Evolutionary conservation across 2,113 vertebrate genomes (phyloP), one percentile per base, ranked within the genome.

Genomic region (Irena cyanogastra): DNA sequence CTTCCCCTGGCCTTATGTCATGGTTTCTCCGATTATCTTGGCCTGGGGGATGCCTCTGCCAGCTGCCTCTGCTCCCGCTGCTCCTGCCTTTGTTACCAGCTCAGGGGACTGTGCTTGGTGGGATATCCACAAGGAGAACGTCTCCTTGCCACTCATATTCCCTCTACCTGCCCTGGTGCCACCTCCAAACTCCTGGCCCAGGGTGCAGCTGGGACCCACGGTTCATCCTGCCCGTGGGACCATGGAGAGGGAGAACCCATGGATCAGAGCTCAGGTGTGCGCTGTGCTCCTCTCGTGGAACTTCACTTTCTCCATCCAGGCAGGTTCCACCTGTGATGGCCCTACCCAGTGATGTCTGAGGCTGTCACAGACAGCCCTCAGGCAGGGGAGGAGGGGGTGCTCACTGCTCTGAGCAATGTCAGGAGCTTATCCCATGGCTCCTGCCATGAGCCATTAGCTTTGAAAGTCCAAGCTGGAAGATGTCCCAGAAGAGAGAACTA

Each of bases 161-260:
- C 39, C 44, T 47, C 49, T 14, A 4, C 37, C 39, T 66, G 31
- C 49, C 24, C 47, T 59, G 49, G 7, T 26, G 75, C 16, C 64
- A 18, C 24, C 80, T 35, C 23, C 71, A 50, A 33, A 31, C 20
- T 47, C 18, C 44, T 6, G 14, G 6, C 37, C 27, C 12, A 2
- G 0, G 14, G 14, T 14, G 17, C 0, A 3, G 41, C 10, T 39
- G 35, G 54, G 42, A 37, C 31, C 44, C 33, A 0, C 0, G 1
- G 22, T 6, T 63, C 42, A 8, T 10, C 54, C 64, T 30, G 30
- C 41, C 54, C 35, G 22, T 56, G 64, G 45, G 20, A 28, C 52
- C 24, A 2, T 1, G 37, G n/a, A 24, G 22, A 49, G 26, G 39
- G 33, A 54, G 39, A 77, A 35, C 14, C 69, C 28, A 11, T 3